Conservation (phyloP, 2,888 invertebrate genomes). For the Cartodere bifasciata region DNA sequence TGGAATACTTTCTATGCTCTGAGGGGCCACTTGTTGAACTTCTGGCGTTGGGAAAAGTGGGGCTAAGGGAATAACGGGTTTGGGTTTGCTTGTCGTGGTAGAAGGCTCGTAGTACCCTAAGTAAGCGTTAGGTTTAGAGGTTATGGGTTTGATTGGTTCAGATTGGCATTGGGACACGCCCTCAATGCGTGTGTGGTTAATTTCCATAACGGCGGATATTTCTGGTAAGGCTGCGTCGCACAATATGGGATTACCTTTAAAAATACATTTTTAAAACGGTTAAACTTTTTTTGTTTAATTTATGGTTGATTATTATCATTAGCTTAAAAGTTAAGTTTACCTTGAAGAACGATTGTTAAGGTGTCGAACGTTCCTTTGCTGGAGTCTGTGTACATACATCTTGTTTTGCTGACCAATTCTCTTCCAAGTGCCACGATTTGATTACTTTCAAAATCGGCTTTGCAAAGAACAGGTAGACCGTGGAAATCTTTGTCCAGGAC, state of each 20-base stretch:
- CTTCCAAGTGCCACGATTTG: conserved; percentile 58
- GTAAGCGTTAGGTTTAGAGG: conserved; percentile 29
- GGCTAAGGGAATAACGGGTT: not conserved
- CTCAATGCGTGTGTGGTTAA: conserved; percentile 58
- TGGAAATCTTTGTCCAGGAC: conserved; percentile 69
- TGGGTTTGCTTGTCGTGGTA: not conserved
- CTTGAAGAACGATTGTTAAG: conserved; percentile 67
- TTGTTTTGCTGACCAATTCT: conserved; percentile 66
- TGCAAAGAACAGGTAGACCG: conserved; percentile 67
- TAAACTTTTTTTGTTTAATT: no score
- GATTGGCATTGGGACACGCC: conserved; percentile 44
- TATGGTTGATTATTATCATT: no score
- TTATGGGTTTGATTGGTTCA: conserved; percentile 30
- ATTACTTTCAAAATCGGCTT: conserved; percentile 69
- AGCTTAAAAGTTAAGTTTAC: no score
- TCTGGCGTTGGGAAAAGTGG: not conserved
- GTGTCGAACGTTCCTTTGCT: conserved; percentile 43
- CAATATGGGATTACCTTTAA: conserved; percentile 68
- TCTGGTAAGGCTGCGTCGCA: conserved; percentile 63
- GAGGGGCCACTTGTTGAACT: not conserved
- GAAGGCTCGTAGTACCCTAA: conserved; percentile 21
- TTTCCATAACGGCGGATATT: conserved; percentile 55
- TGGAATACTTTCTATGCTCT: no score
- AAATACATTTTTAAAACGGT: conserved; percentile 8
- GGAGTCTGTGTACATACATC: conserved; percentile 73